Evolutionary conservation across 2,888 invertebrate genomes (phyloP).

Genomic region (Latheticus oryzae): DNA sequence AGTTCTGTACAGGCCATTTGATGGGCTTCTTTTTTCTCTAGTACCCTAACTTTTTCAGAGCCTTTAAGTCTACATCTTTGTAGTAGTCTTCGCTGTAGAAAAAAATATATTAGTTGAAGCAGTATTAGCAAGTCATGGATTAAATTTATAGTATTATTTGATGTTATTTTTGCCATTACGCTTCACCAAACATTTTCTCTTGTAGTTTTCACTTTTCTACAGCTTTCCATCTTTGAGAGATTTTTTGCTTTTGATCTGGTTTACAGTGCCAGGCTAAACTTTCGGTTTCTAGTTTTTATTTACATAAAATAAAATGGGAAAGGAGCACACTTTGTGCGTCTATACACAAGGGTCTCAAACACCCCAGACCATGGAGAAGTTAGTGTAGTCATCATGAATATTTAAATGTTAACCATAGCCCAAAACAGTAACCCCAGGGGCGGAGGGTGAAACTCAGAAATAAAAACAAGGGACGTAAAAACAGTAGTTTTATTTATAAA

Average conservation of each 20-base stretch:
- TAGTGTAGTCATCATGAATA: too few relatives aligned
- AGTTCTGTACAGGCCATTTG: slow-evolving; percentile 22
- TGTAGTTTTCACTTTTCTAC: too few relatives aligned
- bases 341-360: too few relatives aligned
- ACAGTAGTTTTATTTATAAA: slow-evolving; percentile 46
- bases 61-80: slow-evolving; percentile 90
- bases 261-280: too few relatives aligned
- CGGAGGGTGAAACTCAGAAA: slow-evolving; percentile 27
- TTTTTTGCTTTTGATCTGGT: too few relatives aligned
- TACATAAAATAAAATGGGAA: too few relatives aligned
- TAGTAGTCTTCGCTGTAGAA: slow-evolving; percentile 88
- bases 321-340: too few relatives aligned
- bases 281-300: too few relatives aligned
- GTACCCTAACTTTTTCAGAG: slow-evolving; percentile 85
- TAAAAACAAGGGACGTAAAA: slow-evolving; percentile 42
- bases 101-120: slow-evolving; percentile 42
- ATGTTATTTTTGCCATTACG: slow-evolving; percentile 16
- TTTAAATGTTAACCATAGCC: slow-evolving; percentile 20
- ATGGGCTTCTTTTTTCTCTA: slow-evolving; percentile 51
- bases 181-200: slow-evolving; percentile 23
- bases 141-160: too few relatives aligned
- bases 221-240: too few relatives aligned
- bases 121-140: neutral
- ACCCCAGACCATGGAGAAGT: too few relatives aligned
- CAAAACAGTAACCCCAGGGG: too few relatives aligned